Percentiles rank a stretch among this genome's conserved stretches.
These are phyloP conservation scores for Falco concolor DNA, from an alignment of 2,797 vertebrate genomes.

Conservation along the genomic window DNA sequence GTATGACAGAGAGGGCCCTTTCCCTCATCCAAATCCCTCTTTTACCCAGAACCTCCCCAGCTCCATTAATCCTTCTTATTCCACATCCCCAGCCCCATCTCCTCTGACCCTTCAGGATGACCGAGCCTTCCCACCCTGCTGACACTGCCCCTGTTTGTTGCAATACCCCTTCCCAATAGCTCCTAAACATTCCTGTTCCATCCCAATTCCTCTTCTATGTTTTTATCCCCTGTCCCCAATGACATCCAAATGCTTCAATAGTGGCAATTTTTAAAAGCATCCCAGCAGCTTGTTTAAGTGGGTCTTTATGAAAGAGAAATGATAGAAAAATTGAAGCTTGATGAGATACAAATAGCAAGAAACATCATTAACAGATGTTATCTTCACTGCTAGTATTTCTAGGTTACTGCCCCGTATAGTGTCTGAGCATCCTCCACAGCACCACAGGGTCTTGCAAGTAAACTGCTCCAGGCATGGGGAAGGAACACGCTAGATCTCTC, in stretches of 20 bases:
- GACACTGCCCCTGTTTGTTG: accelerated
- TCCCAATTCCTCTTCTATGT: not conserved
- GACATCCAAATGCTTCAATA: not conserved
- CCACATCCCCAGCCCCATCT: accelerated
- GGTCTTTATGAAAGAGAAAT: not conserved
- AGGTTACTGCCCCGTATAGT: not conserved
- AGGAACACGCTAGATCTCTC: not conserved
- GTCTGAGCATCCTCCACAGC: not conserved
- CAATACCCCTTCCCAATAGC: not conserved
- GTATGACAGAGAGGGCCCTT: not conserved
- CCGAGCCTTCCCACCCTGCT: not conserved
- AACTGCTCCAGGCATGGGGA: not conserved
- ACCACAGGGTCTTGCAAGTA: not conserved
- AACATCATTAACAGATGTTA: not conserved
- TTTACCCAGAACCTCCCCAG: not conserved
- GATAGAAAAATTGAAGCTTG: not conserved
- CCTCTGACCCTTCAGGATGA: not conserved
- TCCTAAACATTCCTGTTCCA: not conserved
- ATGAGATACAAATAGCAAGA: not conserved
- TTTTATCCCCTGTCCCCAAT: not conserved
- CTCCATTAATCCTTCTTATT: slow-evolving; percentile 5
- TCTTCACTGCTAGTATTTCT: not conserved
- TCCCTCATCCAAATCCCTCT: not conserved
- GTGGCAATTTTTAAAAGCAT: not conserved
- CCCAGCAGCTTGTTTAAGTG: not conserved